phyloP scores from a whole-genome alignment of 1,140 invertebrate species.

The Spodoptera litura region DNA sequence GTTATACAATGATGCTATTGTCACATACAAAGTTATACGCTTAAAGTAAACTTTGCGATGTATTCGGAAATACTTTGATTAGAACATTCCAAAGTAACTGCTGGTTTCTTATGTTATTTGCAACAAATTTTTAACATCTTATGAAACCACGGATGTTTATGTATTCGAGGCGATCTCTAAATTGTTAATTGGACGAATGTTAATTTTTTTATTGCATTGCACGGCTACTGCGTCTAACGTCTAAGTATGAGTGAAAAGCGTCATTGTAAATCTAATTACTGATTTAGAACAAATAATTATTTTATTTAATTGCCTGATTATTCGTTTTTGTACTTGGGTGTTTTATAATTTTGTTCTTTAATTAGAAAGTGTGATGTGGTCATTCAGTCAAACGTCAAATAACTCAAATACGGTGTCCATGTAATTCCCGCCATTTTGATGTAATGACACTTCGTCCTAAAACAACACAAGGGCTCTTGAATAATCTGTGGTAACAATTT shows the following conservation, averaged over 20 bases:
- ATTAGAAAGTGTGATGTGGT: too few species aligned
- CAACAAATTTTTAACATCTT: too few species aligned
- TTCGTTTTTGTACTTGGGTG: too few species aligned
- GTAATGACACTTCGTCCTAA: neutral
- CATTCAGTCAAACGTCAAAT: too few species aligned
- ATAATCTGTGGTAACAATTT: neutral
- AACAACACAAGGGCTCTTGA: neutral
- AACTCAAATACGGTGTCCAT: too few species aligned
- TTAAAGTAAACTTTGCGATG: neutral
- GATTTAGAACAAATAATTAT: neutral
- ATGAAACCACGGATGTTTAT: too few species aligned
- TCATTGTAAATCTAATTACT: neutral
- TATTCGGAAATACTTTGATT: neutral
- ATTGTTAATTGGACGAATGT: too few species aligned
- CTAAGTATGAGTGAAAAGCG: neutral
- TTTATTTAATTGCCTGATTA: too few species aligned
- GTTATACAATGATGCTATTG: neutral
- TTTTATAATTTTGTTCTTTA: too few species aligned
- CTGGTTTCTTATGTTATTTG: too few species aligned
- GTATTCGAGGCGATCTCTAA: too few species aligned
- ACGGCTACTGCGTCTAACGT: neutral
- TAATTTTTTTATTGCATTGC: neutral
- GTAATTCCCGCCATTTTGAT: too few species aligned
- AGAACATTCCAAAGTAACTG: neutral
- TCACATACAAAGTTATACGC: neutral